Conservation (phyloP, 2,888 invertebrate genomes). For the Aricia artaxerxes region DNA sequence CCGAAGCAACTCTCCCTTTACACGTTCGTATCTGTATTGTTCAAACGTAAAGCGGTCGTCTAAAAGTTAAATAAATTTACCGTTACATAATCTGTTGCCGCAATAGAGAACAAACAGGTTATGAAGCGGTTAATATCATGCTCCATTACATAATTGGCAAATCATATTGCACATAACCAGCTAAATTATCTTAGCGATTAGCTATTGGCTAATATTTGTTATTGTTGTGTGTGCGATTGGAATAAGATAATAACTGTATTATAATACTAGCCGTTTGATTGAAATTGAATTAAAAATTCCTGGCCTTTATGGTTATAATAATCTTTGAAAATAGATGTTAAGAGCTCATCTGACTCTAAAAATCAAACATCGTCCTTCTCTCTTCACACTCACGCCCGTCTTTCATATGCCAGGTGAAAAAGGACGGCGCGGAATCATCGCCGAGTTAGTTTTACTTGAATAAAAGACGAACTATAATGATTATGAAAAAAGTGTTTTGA, state of each 20-base stretch:
- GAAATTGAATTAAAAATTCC: too few species aligned
- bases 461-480: too few species aligned
- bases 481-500: too few species aligned
- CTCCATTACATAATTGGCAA: conserved; percentile 24
- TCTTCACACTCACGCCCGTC: too few species aligned
- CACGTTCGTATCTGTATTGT: background rate
- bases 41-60: background rate
- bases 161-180: conserved; percentile 13
- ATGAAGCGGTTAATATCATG: conserved; percentile 21
- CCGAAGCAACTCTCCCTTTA: background rate
- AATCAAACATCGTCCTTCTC: too few species aligned
- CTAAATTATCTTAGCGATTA: conserved; percentile 18
- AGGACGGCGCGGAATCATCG: too few species aligned
- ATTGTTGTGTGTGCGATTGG: background rate
- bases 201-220: conserved; percentile 2
- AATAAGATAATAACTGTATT: background rate
- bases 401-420: too few species aligned
- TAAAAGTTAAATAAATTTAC: background rate
- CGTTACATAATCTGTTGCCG: background rate
- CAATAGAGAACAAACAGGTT: conserved; percentile 15
- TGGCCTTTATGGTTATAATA: too few species aligned
- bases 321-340: too few species aligned
- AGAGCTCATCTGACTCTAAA: too few species aligned
- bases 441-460: too few species aligned
- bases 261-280: background rate